Evolutionary conservation across 2,888 invertebrate genomes (phyloP).

Genomic region (Heterodera filipjevi): DNA sequence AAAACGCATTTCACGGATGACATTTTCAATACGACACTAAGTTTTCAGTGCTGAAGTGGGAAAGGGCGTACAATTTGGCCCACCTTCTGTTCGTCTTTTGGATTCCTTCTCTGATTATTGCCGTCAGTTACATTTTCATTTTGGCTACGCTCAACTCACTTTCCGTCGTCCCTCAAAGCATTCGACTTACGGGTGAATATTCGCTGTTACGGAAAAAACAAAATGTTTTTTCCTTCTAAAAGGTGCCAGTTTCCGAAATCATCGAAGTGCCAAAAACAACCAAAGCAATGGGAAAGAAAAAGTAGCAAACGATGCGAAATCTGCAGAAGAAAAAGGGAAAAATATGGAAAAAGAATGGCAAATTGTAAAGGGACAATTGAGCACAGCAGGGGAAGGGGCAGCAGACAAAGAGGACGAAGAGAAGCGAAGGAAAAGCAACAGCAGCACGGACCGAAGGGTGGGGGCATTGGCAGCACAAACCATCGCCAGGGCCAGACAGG

Average conservation of each 20-base stretch:
- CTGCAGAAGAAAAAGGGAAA: background rate
- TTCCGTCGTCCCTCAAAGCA: constrained; percentile 34
- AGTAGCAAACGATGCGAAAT: background rate
- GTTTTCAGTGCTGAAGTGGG: constrained; percentile 40
- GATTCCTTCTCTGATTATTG: constrained; percentile 55
- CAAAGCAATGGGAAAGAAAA: background rate
- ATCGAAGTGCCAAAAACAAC: constrained; percentile 6
- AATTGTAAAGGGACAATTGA: constrained; percentile 11
- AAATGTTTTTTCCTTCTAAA: background rate
- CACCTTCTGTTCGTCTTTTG: constrained; percentile 61
- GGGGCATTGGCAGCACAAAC: constrained; percentile 54
- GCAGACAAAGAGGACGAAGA: constrained; percentile 8
- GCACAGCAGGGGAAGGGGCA: background rate
- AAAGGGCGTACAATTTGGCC: constrained; percentile 51
- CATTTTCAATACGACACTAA: too few species aligned
- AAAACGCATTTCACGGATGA: too few species aligned
- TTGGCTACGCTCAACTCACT: constrained; percentile 49
- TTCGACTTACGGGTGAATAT: constrained; percentile 6
- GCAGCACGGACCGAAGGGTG: constrained; percentile 31
- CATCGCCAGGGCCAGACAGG: constrained; percentile 53
- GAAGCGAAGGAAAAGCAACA: constrained; percentile 13
- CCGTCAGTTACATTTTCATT: constrained; percentile 50
- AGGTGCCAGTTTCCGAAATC: background rate
- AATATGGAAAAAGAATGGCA: background rate
- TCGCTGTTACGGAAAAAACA: background rate